These are phyloP conservation scores for Petrocephalus sullivani DNA, from an alignment of 2,797 vertebrate species.

Conservation along the genomic window DNA sequence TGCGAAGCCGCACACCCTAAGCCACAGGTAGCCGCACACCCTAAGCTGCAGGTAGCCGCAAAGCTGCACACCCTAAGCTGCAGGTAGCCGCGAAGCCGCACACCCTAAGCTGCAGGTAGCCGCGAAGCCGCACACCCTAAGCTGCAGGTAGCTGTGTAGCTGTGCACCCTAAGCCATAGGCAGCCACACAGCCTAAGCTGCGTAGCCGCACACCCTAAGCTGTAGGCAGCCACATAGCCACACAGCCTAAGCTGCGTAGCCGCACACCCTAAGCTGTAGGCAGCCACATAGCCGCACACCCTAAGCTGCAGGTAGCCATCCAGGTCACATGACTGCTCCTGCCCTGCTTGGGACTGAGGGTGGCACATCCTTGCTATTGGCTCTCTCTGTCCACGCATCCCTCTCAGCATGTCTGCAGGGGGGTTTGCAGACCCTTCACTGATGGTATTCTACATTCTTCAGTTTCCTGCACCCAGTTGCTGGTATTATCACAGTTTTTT, in stretches of 20 bases:
- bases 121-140: not conserved
- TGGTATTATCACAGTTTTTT: constrained; percentile 6
- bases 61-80: too few species aligned
- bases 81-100: too few species aligned
- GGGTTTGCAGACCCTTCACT: not conserved
- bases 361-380: not conserved
- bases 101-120: not conserved
- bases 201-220: not conserved
- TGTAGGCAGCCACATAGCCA: not conserved
- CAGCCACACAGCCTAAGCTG: too few species aligned
- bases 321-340: not conserved
- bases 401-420: not conserved
- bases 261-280: too few species aligned
- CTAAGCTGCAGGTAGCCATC: not conserved
- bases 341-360: not conserved
- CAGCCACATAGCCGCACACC: too few species aligned
- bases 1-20: too few species aligned
- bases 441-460: not conserved
- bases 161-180: too few species aligned
- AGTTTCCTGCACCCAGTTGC: not conserved
- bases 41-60: too few species aligned
- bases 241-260: too few species aligned
- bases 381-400: not conserved
- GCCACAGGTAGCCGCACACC: too few species aligned
- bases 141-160: not conserved